Evolutionary conservation across 2,888 invertebrate species (phyloP), one percentile per base, ranked within the genome.

Genomic region (Tolmerus cingulatus): DNA sequence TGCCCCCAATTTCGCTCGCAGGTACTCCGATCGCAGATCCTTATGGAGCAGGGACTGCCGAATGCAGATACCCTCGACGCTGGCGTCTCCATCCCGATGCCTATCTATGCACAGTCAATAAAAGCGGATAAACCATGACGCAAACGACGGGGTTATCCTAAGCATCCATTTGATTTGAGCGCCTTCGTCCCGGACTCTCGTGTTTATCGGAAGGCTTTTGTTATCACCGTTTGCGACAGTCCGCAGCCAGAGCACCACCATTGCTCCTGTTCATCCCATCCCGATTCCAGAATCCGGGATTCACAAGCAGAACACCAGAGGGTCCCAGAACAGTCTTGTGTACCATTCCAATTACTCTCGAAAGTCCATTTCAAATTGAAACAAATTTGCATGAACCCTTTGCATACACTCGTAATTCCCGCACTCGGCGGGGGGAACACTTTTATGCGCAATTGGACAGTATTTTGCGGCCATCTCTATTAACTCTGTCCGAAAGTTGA

Each of bases 351-450:
- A 82, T 82, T 82, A 82, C 82, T 82, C 82, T 82, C 82, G 66
- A 82, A 82, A 82, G 82, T 82, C 57, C 82, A 82, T 82, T 82
- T 82, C 82, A 82, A 82, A 82, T 82, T 82, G 82, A 82, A 82
- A 82, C 82, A 82, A 82, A 82, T 82, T 82, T 82, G 82, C 82
- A 82, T 82, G 82, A 57, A 82, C 23, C 82, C 40, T 82, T 66
- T 23, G 19, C 37, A 66, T 82, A 34, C 82, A 82, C 66, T 82
- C 82, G 82, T 66, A 82, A 82, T 82, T 82, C 27, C 82, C 19
- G 57, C 82, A 34, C 82, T 82, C 82, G 57, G 8, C 23, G 34
- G 0, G 14, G 37, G 19, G 23, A 40, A 19, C 82, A 51, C 82
- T 82, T 82, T 82, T 37, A 57, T 30, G 82, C 82, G 40, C 82